Conservation (phyloP, 2,797 vertebrate genomes). For the Simalia tracyae region DNA sequence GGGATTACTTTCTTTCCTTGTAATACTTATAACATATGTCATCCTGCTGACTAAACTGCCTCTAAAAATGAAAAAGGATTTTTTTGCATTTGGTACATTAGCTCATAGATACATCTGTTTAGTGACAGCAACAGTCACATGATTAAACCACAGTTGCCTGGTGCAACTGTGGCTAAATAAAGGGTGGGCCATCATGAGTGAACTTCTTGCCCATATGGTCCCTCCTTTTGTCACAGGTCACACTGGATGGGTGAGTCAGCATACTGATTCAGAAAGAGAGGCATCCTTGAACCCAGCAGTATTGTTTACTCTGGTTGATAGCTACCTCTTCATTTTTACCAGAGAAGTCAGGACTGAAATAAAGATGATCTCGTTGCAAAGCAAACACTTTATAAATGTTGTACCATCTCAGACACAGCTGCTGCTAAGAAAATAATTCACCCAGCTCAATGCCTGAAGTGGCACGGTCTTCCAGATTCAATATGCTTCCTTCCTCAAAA, state of each 20-base stretch:
- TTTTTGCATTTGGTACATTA: not conserved
- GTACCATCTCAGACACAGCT: not conserved
- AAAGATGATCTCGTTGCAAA: not conserved
- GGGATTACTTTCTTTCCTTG: not conserved
- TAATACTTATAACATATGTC: not conserved
- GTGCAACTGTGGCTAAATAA: not conserved
- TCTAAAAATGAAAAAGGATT: not conserved
- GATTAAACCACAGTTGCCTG: not conserved
- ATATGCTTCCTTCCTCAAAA: not conserved
- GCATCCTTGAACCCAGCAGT: not conserved
- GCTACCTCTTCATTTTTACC: not conserved
- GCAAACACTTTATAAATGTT: not conserved
- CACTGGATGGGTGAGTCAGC: not conserved
- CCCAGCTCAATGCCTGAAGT: not conserved
- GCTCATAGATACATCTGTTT: not conserved
- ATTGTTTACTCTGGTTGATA: not conserved
- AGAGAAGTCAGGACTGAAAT: not conserved
- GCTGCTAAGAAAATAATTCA: not conserved
- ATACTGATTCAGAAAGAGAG: not conserved
- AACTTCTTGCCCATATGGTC: not conserved
- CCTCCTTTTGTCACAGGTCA: not conserved
- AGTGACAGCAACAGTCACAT: not conserved
- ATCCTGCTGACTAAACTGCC: not conserved
- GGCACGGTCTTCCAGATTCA: not conserved
- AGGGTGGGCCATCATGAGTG: not conserved